A percentile compares a stretch with the other conserved stretches of the same genome.
Conservation (phyloP, 2,113 vertebrate genomes). For the Pionites leucogaster region DNA sequence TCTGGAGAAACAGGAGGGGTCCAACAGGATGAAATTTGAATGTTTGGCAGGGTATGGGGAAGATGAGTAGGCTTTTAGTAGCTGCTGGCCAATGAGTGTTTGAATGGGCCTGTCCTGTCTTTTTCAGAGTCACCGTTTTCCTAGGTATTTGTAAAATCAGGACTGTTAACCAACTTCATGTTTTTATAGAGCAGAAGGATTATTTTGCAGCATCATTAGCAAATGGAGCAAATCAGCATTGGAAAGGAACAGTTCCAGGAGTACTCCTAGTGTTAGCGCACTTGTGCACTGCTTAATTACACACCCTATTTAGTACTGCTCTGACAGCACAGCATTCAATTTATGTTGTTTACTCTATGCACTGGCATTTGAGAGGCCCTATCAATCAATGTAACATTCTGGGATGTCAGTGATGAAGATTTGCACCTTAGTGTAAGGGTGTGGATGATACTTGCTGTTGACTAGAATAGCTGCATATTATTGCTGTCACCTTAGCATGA, state of each 20-base stretch:
- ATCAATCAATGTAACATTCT: background rate
- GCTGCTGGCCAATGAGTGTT: background rate
- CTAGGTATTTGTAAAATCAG: background rate
- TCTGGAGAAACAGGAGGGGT: background rate
- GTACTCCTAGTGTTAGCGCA: background rate
- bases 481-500: background rate
- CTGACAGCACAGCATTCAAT: background rate
- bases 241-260: background rate
- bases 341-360: background rate
- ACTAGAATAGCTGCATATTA: background rate
- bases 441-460: background rate
- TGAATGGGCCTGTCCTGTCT: fast-evolving
- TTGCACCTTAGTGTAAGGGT: background rate
- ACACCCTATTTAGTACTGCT: background rate
- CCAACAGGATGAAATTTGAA: background rate
- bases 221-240: background rate
- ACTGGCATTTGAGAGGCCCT: background rate
- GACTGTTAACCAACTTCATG: background rate
- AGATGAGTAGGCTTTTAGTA: background rate
- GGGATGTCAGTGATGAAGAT: background rate
- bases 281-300: background rate
- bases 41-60: background rate
- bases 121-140: background rate
- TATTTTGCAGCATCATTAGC: background rate
- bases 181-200: background rate